Percentiles rank a stretch among this genome's conserved stretches.
phyloP scores from a whole-genome alignment of 2,888 invertebrate genomes.

The Tachystola acroxantha region DNA sequence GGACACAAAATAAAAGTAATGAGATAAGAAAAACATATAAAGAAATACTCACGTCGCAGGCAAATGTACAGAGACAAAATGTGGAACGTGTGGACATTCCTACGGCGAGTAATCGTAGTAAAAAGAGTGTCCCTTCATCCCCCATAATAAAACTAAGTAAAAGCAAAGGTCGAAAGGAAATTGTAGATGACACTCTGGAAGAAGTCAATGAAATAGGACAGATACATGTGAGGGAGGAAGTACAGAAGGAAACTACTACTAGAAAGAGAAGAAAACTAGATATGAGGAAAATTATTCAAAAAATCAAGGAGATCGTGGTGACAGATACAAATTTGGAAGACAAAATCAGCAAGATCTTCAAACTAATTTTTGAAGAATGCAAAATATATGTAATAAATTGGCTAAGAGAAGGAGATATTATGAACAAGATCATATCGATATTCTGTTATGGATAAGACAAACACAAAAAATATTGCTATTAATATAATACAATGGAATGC shows the following conservation, averaged over 20 bases:
- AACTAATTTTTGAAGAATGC: neutral
- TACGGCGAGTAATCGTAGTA: no score
- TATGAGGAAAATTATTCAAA: neutral
- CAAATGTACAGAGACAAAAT: no score
- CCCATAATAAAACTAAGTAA: no score
- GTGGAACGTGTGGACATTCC: no score
- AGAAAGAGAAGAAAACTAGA: neutral
- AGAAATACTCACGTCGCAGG: no score
- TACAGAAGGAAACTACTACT: neutral
- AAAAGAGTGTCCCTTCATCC: no score
- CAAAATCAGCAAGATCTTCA: neutral
- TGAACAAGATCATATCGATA: neutral
- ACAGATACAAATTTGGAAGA: neutral
- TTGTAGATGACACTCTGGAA: neutral
- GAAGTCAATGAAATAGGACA: neutral
- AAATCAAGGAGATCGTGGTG: neutral
- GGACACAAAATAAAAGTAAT: no score
- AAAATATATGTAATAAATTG: neutral
- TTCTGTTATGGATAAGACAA: conserved; percentile 6
- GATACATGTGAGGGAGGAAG: neutral
- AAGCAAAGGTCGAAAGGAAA: no score
- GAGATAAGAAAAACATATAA: no score
- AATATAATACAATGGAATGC: conserved; percentile 16
- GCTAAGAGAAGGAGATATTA: neutral
- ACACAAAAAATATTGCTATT: conserved; percentile 11